Percentiles rank a stretch among this genome's conserved stretches.
phyloP scores from a whole-genome alignment of 2,797 vertebrate genomes.

The Microctenopoma steveboyesi region DNA sequence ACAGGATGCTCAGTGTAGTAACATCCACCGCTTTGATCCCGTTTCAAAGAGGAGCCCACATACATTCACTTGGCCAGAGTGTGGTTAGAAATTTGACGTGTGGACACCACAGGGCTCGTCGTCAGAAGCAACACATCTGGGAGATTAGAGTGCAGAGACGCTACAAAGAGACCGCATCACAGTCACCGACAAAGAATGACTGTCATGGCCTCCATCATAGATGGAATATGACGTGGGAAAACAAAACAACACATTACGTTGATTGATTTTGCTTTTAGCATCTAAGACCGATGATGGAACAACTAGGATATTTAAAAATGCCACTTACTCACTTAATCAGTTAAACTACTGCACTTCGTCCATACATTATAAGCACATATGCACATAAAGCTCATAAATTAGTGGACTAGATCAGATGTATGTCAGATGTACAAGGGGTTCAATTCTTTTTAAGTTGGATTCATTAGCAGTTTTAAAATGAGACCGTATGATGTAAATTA shows the following conservation, averaged over 20 bases:
- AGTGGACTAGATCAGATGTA: slow-evolving; percentile 28
- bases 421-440: slow-evolving; percentile 30
- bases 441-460: background rate
- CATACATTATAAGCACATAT: slow-evolving; percentile 35
- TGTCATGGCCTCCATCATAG: slow-evolving; percentile 30
- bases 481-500: no score
- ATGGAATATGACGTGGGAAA: slow-evolving; percentile 14
- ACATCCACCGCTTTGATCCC: slow-evolving; percentile 67
- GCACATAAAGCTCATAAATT: slow-evolving; percentile 43
- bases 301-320: slow-evolving; percentile 3
- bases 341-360: slow-evolving; percentile 1
- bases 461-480: no score
- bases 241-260: slow-evolving; percentile 28
- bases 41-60: slow-evolving; percentile 67
- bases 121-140: slow-evolving; percentile 70
- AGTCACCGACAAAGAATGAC: slow-evolving; percentile 56
- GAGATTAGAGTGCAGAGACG: slow-evolving; percentile 65
- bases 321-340: background rate
- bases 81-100: slow-evolving; percentile 69
- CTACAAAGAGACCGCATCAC: slow-evolving; percentile 72
- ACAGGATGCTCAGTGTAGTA: slow-evolving; percentile 54
- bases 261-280: slow-evolving; percentile 8
- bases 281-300: slow-evolving; percentile 1
- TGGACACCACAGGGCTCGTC: slow-evolving; percentile 68
- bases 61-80: slow-evolving; percentile 51